Conservation (phyloP, 2,797 vertebrate genomes). For the Microctenopoma lineatum region DNA sequence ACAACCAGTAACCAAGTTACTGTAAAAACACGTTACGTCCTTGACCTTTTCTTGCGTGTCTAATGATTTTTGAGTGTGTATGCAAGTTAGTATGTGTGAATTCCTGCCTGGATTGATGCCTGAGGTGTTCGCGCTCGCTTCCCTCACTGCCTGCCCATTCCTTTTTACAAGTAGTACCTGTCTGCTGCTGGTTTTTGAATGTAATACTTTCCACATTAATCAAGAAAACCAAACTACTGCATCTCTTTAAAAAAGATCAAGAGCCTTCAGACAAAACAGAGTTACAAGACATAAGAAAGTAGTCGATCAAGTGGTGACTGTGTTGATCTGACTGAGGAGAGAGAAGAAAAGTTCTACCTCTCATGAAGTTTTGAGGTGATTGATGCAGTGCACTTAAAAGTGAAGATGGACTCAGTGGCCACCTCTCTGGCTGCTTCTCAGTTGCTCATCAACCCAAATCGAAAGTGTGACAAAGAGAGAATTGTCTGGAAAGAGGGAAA, state of each 20-base stretch:
- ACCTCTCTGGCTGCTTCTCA: constrained; percentile 7
- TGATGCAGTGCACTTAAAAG: not conserved
- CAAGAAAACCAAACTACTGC: constrained; percentile 9
- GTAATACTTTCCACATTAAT: too few relatives aligned
- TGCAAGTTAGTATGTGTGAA: too few relatives aligned
- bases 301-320: constrained; percentile 13
- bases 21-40: too few relatives aligned
- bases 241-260: constrained; percentile 25
- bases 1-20: too few relatives aligned
- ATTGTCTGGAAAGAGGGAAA: constrained; percentile 35
- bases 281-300: constrained; percentile 6
- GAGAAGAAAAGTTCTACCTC: not conserved
- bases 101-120: too few relatives aligned
- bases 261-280: not conserved
- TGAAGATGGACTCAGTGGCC: not conserved
- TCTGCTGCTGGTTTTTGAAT: too few relatives aligned
- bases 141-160: too few relatives aligned
- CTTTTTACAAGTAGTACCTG: too few relatives aligned
- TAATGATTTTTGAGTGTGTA: too few relatives aligned
- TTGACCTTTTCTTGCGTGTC: too few relatives aligned
- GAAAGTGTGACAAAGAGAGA: constrained; percentile 15
- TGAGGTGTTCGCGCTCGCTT: too few relatives aligned
- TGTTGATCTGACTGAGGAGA: not conserved
- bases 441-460: constrained; percentile 2
- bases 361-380: constrained; percentile 7